phyloP scores from a whole-genome alignment of 2,113 vertebrate genomes.

The Synchiropus splendidus region DNA sequence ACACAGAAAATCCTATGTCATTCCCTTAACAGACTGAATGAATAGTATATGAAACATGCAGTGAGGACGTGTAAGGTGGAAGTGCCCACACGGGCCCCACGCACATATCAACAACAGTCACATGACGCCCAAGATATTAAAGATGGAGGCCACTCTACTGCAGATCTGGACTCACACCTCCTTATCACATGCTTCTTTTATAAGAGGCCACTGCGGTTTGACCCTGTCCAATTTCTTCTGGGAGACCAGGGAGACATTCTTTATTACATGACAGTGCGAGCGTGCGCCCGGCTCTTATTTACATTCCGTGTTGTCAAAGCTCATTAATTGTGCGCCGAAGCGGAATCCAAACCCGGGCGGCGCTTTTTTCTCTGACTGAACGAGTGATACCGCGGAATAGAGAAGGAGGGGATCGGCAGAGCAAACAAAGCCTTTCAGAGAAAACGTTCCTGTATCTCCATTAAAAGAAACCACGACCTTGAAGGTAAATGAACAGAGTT shows the following conservation, averaged over 20 bases:
- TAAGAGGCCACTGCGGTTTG: constrained; percentile 1
- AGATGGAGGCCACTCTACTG: too few relatives aligned
- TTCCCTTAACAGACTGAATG: too few relatives aligned
- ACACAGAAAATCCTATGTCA: too few relatives aligned
- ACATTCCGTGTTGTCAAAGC: constrained; percentile 4
- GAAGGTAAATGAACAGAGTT: constrained; percentile 39
- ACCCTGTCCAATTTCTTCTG: constrained; percentile 1
- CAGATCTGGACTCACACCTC: too few relatives aligned
- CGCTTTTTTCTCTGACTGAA: constrained; percentile 3
- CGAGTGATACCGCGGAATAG: not conserved
- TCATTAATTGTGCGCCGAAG: constrained; percentile 18
- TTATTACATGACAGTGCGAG: constrained; percentile 10
- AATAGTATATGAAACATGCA: too few relatives aligned
- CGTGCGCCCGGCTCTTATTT: not conserved
- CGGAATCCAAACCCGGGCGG: constrained; percentile 4
- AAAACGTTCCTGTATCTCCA: constrained; percentile 8
- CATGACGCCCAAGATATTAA: too few relatives aligned
- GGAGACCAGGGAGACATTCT: not conserved
- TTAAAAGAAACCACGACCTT: constrained; percentile 18
- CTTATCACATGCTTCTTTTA: not conserved
- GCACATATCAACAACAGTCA: too few relatives aligned
- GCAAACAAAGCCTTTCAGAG: not conserved
- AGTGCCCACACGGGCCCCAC: too few relatives aligned
- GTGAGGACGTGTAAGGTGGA: too few relatives aligned
- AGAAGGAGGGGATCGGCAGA: not conserved